Base-by-base conservation (phyloP, 2,888 invertebrate species). In the Cataglyphis livida region DNA sequence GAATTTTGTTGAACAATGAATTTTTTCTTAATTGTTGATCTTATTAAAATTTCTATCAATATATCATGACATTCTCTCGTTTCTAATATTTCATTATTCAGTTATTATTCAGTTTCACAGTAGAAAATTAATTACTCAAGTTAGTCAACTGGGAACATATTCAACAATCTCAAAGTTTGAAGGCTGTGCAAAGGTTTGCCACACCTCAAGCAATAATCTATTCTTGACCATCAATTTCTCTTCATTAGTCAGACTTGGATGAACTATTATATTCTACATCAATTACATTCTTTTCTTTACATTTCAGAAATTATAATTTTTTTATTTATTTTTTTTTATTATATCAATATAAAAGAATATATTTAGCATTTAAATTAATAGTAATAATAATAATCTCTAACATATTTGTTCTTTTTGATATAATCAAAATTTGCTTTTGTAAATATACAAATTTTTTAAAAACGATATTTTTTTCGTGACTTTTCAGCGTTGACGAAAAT, bases 71-170 rank as follows among this genome's bases (percentile, higher is more conserved):
- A 41, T 66, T 81, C 54, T 38, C 41, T 41, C 64, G 18, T 66
- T 75, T 85, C 82, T 82, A 79, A 85, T 88, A 89, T 90, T 87
- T 81, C 79, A 91, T 91, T 88, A 91, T 89, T 88, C 78, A 82
- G 88, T 88, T 90, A 89, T 90, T 90, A 89, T 89, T 89, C 85
- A 85, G 84, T 82, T 87, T 85, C 61, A 81, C 71, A 68, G 70
- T 84, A 84, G 82, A 83, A 82, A 21, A 86, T 83, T 89, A 91
- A 88, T 90, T 91, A 91, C 87, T 81, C 76, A 83, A 90, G 87
- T 88, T 88, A 87, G 81, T 82, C 70, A 84, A 79, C 66, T 82
- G 62, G 70, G 70, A 84, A 82, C 84, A 83, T 88, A 85, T 88
- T 84, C 85, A 83, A 87, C 75, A 84, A 84, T 74, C 68, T 68